Conservation (phyloP, 2,113 vertebrate genomes). For the Lates calcarifer region DNA sequence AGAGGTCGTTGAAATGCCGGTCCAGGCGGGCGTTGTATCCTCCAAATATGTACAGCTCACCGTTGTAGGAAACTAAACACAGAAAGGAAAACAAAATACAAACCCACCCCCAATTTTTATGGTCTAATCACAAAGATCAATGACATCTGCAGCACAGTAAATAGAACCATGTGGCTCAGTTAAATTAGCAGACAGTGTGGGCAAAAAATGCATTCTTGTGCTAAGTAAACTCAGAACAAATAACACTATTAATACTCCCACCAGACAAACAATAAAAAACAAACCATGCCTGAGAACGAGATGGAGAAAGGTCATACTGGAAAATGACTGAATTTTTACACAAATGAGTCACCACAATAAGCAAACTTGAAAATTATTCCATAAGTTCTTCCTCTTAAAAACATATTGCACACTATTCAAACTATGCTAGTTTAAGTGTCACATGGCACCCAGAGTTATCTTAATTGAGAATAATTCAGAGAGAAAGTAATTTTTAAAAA, state of each 20-base stretch:
- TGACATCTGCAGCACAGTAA: constrained; percentile 14
- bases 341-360: not conserved
- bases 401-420: not conserved
- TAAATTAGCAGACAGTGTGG: not conserved
- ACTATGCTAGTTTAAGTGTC: not conserved
- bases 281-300: constrained; percentile 3
- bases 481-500: not conserved
- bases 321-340: not conserved
- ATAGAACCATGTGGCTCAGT: not conserved
- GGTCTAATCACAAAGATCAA: not conserved
- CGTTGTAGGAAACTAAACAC: constrained; percentile 92
- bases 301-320: not conserved
- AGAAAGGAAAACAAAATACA: constrained; percentile 7
- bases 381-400: not conserved
- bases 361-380: not conserved
- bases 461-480: not conserved
- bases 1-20: constrained; percentile 97
- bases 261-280: not conserved
- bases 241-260: not conserved
- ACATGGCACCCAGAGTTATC: not conserved
- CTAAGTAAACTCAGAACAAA: not conserved
- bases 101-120: not conserved
- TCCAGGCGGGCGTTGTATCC: constrained; percentile 97
- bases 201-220: not conserved
- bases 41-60: constrained; percentile 97